Evolutionary conservation across 2,113 vertebrate genomes (phyloP).

Genomic region (Hippocampus abdominalis): DNA sequence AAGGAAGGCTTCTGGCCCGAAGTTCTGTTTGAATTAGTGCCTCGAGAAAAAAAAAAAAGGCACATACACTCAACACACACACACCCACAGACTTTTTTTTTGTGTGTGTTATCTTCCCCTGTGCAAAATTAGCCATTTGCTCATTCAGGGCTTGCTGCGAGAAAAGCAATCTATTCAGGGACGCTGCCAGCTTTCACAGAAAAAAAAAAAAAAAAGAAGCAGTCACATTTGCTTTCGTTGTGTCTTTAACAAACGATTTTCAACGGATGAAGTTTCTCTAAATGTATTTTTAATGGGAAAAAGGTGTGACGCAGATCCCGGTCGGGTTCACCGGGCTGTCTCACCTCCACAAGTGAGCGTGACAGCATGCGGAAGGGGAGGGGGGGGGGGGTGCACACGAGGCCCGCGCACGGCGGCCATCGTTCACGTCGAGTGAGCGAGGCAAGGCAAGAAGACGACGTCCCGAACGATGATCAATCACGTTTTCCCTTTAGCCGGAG

Average conservation of each 20-base stretch:
- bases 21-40: conserved; percentile 19
- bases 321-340: conserved; percentile 36
- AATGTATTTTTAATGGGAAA: conserved; percentile 55
- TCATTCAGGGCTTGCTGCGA: conserved; percentile 3
- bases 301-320: conserved; percentile 38
- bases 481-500: conserved; percentile 33
- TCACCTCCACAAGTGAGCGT: background rate
- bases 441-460: background rate
- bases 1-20: conserved; percentile 9
- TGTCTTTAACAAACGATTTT: conserved; percentile 16
- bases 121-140: conserved; percentile 7
- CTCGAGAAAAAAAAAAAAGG: background rate
- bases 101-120: conserved; percentile 2
- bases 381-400: background rate
- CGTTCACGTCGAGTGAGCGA: background rate
- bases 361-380: background rate
- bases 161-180: conserved; percentile 29
- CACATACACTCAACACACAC: background rate
- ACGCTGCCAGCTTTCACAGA: background rate
- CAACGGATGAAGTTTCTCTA: conserved; percentile 6
- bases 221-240: conserved; percentile 35
- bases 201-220: conserved; percentile 19
- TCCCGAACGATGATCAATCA: conserved; percentile 32
- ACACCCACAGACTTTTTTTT: background rate
- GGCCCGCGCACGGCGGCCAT: background rate